Evolutionary conservation across 2,888 invertebrate genomes (phyloP), one percentile per base, ranked within the genome.

Genomic region (Alcis repandata): DNA sequence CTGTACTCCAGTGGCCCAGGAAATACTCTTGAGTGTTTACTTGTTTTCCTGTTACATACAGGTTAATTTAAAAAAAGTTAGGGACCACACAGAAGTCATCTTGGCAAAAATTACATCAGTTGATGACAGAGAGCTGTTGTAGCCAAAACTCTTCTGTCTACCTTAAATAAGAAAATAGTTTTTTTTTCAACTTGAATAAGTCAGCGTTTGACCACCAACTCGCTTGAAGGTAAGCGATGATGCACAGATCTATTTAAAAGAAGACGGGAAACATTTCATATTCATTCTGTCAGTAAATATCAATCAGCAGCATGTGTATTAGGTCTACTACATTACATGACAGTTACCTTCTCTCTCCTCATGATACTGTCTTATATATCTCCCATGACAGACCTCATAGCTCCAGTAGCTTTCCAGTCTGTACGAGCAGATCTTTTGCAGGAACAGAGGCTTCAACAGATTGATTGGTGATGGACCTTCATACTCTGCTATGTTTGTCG

Each of bases 321-420:
- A n/a, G n/a, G n/a, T n/a, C n/a, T n/a, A n/a, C n/a, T n/a, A n/a
- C n/a, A n/a, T n/a, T n/a, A n/a, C n/a, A n/a, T n/a, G n/a, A 27
- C 27, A 27, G 27, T 40, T 78, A 88, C 96, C 97, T 85, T 98
- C 98, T 74, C 98, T 95, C 78, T 98, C 98, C 84, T 99, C 99
- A 86, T 99, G 99, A 85, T 98, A 99, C 85, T 99, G 99, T 27
- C 98, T 94, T 2, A 99, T 95, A 85, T 96, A 97, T 75, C 95
- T 94, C 0, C 99, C 99, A 88, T 99, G 99, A 79, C 99, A 99
- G 33, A 99, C 95, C 88, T 99, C 98, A 85, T 99, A 99, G 0
- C 98, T 98, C 99, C 99, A 99, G 82, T 98, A 99, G 2, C 96
- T 96, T 83, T 98, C 98, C 54, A 98, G 89, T 70, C 97, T 94